These are phyloP conservation scores for Podiceps cristatus DNA, from an alignment of 2,113 vertebrate species.

Conservation along the genomic window DNA sequence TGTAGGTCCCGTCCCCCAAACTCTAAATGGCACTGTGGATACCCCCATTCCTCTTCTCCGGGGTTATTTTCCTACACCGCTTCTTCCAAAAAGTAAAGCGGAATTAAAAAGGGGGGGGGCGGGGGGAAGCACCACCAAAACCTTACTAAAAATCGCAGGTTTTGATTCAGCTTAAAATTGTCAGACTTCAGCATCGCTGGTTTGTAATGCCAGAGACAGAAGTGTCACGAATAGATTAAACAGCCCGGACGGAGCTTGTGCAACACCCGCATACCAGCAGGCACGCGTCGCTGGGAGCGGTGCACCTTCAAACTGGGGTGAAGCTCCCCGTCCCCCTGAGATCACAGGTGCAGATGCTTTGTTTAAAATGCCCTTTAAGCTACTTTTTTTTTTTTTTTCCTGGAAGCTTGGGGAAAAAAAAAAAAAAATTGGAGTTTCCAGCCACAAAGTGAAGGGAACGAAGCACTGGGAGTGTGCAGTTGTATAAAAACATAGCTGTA, in stretches of 20 bases:
- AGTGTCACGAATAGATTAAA: neutral
- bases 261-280: neutral
- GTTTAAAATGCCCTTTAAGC: slow-evolving; percentile 16
- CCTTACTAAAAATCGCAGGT: neutral
- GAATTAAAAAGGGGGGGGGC: neutral
- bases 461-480: neutral
- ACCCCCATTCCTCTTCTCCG: neutral
- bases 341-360: slow-evolving; percentile 57
- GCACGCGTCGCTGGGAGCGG: neutral
- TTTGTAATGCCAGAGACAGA: neutral
- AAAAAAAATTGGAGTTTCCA: neutral
- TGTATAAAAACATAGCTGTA: slow-evolving; percentile 46
- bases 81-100: neutral
- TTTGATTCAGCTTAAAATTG: neutral
- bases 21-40: neutral
- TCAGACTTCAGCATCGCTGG: neutral
- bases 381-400: neutral
- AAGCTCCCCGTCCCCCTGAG: neutral
- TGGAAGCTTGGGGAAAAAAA: neutral
- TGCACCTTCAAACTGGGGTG: neutral
- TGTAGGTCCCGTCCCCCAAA: neutral
- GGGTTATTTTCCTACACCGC: accelerated
- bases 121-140: neutral
- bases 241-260: neutral
- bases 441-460: neutral